Conservation (phyloP, 2,797 vertebrate genomes). For the Epinephelus awoara region DNA sequence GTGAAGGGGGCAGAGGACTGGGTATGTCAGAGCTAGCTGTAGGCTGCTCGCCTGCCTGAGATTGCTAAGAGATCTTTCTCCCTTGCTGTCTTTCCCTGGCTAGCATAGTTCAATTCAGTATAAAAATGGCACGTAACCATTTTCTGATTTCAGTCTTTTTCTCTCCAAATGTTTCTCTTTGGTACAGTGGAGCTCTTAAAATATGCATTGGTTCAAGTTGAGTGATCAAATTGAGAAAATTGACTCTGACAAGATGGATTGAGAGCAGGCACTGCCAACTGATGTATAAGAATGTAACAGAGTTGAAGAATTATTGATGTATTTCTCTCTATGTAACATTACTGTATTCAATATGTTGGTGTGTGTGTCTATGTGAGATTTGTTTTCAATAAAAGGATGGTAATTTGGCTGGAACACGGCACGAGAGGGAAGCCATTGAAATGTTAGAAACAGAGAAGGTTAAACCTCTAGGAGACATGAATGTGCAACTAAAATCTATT, state of each 20-base stretch:
- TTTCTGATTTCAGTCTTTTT: slow-evolving; percentile 1
- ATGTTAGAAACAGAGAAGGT: neutral
- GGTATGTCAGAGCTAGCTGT: slow-evolving; percentile 62
- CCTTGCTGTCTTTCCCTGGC: slow-evolving; percentile 1
- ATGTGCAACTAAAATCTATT: neutral
- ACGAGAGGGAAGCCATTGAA: neutral
- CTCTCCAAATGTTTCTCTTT: neutral
- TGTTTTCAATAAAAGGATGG: neutral
- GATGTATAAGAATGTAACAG: slow-evolving; percentile 22
- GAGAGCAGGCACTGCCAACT: slow-evolving; percentile 6
- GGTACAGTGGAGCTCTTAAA: slow-evolving; percentile 13
- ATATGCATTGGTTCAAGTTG: slow-evolving; percentile 26
- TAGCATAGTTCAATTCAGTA: slow-evolving; percentile 26
- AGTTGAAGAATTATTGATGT: slow-evolving; percentile 3
- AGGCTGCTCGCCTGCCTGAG: slow-evolving; percentile 50
- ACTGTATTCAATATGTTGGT: neutral
- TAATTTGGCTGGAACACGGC: neutral
- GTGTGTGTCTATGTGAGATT: neutral
- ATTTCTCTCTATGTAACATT: neutral
- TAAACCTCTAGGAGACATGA: neutral
- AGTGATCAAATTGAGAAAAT: slow-evolving; percentile 29
- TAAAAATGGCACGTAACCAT: slow-evolving; percentile 22
- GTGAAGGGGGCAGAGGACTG: slow-evolving; percentile 21
- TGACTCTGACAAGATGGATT: slow-evolving; percentile 33
- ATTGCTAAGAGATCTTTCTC: slow-evolving; percentile 43